phyloP scores from a whole-genome alignment of 2,113 vertebrate species.

The Poeciliopsis retropinna region DNA sequence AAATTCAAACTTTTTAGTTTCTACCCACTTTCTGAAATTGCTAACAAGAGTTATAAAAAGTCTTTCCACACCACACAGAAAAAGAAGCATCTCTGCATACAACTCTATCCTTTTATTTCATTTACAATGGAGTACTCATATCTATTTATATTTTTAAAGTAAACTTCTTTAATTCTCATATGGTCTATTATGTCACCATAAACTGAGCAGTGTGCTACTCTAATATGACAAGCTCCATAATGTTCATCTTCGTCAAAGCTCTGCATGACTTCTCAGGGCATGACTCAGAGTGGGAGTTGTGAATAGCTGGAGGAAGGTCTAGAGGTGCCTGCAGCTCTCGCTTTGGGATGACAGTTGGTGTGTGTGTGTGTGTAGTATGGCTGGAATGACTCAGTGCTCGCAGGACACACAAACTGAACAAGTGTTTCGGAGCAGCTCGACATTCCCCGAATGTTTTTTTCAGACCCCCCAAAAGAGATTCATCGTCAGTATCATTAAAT shows the following conservation, averaged over 20 bases:
- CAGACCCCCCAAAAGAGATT: not conserved
- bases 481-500: slow-evolving; percentile 16
- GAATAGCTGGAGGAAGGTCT: not conserved
- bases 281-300: not conserved
- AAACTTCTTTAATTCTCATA: too few relatives aligned
- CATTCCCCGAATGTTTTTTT: slow-evolving; percentile 55
- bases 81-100: too few relatives aligned
- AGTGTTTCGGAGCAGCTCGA: slow-evolving; percentile 54
- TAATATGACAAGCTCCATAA: too few relatives aligned
- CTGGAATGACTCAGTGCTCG: slow-evolving; percentile 58
- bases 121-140: too few relatives aligned
- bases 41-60: too few relatives aligned
- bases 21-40: too few relatives aligned
- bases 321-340: slow-evolving; percentile 28
- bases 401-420: slow-evolving; percentile 27
- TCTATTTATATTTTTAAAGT: too few relatives aligned
- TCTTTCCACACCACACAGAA: too few relatives aligned
- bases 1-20: too few relatives aligned
- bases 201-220: too few relatives aligned
- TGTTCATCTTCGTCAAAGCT: not conserved
- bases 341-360: slow-evolving; percentile 40
- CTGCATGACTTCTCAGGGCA: not conserved
- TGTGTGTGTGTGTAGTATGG: slow-evolving; percentile 8
- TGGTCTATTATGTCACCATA: too few relatives aligned
- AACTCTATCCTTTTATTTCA: too few relatives aligned